Percentiles rank a stretch among this genome's conserved stretches.
Conservation (phyloP, 2,113 vertebrate species). For the Mesembrinibis cayennensis region DNA sequence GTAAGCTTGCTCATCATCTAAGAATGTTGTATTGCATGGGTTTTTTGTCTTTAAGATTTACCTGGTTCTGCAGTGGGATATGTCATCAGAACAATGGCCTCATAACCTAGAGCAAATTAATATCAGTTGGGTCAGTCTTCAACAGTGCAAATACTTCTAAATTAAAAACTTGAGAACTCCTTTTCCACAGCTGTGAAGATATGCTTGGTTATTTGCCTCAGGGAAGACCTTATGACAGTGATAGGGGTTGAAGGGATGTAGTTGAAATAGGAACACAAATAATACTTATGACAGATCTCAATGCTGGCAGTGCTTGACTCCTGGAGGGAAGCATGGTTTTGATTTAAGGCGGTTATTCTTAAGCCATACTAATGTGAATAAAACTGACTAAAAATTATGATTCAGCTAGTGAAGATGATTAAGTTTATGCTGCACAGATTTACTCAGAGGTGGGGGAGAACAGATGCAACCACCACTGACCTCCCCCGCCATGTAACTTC, state of each 20-base stretch:
- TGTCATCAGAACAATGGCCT: neutral
- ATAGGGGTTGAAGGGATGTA: neutral
- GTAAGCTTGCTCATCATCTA: neutral
- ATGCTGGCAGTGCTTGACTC: neutral
- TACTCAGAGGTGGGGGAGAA: neutral
- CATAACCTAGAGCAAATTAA: neutral
- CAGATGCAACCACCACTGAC: neutral
- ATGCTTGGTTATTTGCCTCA: neutral
- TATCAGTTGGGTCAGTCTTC: neutral
- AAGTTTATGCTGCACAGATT: neutral
- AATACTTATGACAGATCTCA: neutral
- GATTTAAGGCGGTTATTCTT: neutral
- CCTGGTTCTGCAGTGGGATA: neutral
- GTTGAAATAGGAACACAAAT: neutral
- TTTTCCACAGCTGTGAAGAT: neutral
- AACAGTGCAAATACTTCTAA: neutral
- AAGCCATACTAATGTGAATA: neutral
- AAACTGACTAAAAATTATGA: neutral
- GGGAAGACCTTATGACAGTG: neutral
- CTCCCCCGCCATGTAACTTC: rapidly evolving
- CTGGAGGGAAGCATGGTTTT: neutral
- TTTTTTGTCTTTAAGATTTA: neutral
- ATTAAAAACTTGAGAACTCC: neutral
- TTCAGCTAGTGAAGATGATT: neutral
- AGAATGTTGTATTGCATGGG: neutral